Base-by-base conservation (phyloP, 2,797 vertebrate species). In the Melopsittacus undulatus region DNA sequence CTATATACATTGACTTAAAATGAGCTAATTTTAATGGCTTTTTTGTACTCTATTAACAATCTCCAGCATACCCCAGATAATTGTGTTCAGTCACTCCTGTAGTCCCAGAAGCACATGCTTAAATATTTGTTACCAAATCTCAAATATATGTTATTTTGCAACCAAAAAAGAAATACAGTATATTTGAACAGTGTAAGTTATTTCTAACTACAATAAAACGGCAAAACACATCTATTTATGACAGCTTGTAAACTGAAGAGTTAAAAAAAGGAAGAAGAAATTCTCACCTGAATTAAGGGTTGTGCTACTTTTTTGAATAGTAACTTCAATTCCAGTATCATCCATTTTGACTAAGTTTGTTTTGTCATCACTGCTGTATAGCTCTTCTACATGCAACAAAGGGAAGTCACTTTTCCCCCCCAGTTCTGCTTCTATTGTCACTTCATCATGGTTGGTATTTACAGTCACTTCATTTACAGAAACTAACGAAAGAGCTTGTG, bases 261-360 rank as follows among this genome's bases (percentile, higher is more conserved):
- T 38, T 6, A 36, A n/a, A 62, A 5, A 40, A 52, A 70, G 26
- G 42, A 46, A 15, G 46, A 30, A 54, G 1, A 74, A 83, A 92
- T 67, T 8, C 96, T 97, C 91, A 98, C 98, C 98, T 96, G 57
- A 64, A 83, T 83, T 81, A 56, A 61, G 24, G 18, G 45, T 34
- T 84, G 45, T 2, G 14, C 87, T 93, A 87, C 54, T 92, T 81
- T 89, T 95, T 61, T 92, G 89, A 68, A 92, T 86, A 94, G 89
- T 49, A 92, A 92, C 66, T 82, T 90, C 54, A 86, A 7, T 54
- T 13, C 74, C 32, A 66, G 6, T 45, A 75, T 80, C 85, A 87
- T 91, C 75, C 73, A 86, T 30, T 68, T 78, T 84, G 32, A 80
- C 26, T 27, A 69, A 68, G 13, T 32, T 83, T 3, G 8, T 89